Percentiles rank a stretch among this genome's conserved stretches.
phyloP scores from a whole-genome alignment of 2,113 vertebrate species.

The zebrafish (Danio rerio) region GRCz12tu NC_133192.1:24344001-24344500 shows the following conservation, averaged over 20 bases:
- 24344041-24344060: conserved; percentile 29
- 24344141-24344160: conserved; percentile 34
- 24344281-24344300: background rate
- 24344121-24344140: conserved; percentile 29
- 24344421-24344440: too few relatives aligned
- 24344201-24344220: background rate
- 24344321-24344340: background rate
- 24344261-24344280: background rate
- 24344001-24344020: conserved; percentile 36
- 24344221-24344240: background rate
- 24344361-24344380: too few relatives aligned
- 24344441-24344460: too few relatives aligned
- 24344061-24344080: conserved; percentile 25
- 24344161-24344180: conserved; percentile 19
- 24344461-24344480: too few relatives aligned
- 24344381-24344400: too few relatives aligned
- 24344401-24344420: too few relatives aligned
- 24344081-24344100: conserved; percentile 31
- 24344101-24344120: conserved; percentile 12
- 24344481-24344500: too few relatives aligned
- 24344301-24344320: background rate
- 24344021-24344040: conserved; percentile 18
- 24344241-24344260: background rate
- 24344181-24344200: conserved; percentile 13
- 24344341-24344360: background rate